phyloP scores from a whole-genome alignment of 2,113 vertebrate species.

The Cranoglanis bouderius region DNA sequence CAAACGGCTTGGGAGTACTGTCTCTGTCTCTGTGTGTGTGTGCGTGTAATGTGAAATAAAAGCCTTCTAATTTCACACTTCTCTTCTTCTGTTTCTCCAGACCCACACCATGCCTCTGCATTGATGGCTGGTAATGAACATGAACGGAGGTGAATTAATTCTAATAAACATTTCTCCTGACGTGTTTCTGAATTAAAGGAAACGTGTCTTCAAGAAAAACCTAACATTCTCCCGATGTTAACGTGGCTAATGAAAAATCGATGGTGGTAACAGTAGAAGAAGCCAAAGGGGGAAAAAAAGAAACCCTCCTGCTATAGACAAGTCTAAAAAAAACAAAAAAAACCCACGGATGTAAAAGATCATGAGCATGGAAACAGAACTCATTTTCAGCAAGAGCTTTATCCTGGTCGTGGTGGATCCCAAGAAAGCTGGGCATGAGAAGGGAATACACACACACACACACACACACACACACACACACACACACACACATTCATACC shows the following conservation, averaged over 20 bases:
- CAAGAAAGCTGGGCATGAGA: background rate
- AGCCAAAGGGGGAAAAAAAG: background rate
- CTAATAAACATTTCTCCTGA: constrained; percentile 21
- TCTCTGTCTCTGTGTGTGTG: constrained; percentile 28
- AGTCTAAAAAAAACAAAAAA: background rate
- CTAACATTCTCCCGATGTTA: constrained; percentile 36
- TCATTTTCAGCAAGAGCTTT: background rate
- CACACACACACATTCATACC: no score
- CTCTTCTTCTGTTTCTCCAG: background rate
- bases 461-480: background rate
- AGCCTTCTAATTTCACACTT: background rate
- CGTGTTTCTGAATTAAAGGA: constrained; percentile 44
- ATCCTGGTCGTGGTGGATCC: background rate
- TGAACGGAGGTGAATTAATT: constrained; percentile 50
- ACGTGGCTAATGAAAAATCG: constrained; percentile 66
- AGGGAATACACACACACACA: background rate
- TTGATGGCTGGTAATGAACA: constrained; percentile 25
- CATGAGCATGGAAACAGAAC: background rate
- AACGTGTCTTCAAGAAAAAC: constrained; percentile 52
- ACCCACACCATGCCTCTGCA: background rate
- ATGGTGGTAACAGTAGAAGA: constrained; percentile 57
- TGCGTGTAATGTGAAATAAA: constrained; percentile 2
- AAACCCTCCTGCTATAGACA: background rate
- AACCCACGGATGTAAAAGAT: background rate
- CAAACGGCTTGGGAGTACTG: background rate